A percentile compares a stretch with the other conserved stretches of the same genome.
phyloP scores from a whole-genome alignment of 2,797 vertebrate genomes.

The Enteromius treurensis region DNA sequence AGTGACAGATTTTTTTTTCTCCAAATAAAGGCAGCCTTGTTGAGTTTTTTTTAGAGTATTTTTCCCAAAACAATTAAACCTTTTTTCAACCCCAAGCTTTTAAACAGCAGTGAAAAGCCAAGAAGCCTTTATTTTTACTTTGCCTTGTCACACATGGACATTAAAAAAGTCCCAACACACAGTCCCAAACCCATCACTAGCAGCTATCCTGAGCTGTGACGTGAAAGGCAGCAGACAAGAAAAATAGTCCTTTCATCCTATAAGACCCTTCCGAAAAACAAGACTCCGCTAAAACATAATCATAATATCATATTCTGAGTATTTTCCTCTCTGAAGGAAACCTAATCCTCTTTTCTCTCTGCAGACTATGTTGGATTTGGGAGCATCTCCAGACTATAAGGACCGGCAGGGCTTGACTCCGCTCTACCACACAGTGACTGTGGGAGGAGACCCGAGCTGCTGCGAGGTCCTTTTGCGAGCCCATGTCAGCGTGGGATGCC shows the following conservation, averaged over 20 bases:
- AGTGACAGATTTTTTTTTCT: neutral
- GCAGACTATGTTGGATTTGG: conserved; percentile 86
- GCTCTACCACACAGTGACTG: conserved; percentile 84
- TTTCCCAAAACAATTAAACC: neutral
- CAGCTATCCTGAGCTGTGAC: neutral
- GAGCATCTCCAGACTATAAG: conserved; percentile 87
- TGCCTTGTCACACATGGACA: neutral
- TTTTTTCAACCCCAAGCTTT: neutral
- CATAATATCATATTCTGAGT: neutral
- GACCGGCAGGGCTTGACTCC: conserved; percentile 86
- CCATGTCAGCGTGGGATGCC: conserved; percentile 79
- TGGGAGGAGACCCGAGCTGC: conserved; percentile 86
- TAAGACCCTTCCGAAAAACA: neutral
- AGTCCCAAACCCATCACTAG: neutral
- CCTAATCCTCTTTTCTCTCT: conserved; percentile 19
- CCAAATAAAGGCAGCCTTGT: neutral
- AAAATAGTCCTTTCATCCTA: neutral
- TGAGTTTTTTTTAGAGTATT: neutral
- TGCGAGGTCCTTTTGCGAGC: conserved; percentile 84
- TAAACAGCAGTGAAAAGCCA: neutral
- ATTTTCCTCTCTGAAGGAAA: neutral
- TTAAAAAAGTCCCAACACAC: neutral
- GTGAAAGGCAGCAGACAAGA: neutral
- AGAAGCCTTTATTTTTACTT: neutral
- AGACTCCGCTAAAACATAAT: neutral